Conservation (phyloP, 64 coral and sea anemone genomes). For the Anthopleura sola region DNA sequence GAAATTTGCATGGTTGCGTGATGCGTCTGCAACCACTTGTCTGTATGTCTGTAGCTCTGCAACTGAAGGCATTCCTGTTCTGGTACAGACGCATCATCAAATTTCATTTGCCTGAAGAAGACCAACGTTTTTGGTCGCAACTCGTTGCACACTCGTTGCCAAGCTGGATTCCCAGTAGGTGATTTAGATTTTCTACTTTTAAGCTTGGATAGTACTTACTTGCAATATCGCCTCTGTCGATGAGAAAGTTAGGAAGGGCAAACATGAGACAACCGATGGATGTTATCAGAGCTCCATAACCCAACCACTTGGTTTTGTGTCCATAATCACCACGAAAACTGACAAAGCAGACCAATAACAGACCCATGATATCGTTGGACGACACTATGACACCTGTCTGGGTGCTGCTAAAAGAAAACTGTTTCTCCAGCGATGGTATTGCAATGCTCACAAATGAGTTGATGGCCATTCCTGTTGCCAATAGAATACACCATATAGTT, state of each 20-base stretch:
- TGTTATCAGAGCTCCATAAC: conserved; percentile 51
- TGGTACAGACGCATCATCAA: no score
- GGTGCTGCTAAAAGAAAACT: conserved; percentile 63
- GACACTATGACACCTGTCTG: conserved; percentile 74
- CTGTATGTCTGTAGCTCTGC: no score
- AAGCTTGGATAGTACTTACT: background rate
- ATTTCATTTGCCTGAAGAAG: no score
- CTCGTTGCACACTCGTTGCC: no score
- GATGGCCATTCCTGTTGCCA: conserved; percentile 65
- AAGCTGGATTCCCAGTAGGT: no score
- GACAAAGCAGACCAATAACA: conserved; percentile 71
- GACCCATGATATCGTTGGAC: conserved; percentile 73
- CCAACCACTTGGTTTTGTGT: conserved; percentile 88
- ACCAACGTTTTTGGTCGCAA: no score
- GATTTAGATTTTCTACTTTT: no score
- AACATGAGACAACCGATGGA: conserved; percentile 76
- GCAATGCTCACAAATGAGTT: conserved; percentile 57
- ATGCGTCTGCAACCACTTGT: no score
- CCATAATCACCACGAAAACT: conserved; percentile 92
- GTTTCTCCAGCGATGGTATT: conserved; percentile 68
- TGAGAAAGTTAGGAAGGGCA: conserved; percentile 59
- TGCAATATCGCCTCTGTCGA: conserved; percentile 7
- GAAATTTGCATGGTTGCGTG: no score
- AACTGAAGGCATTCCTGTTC: no score
- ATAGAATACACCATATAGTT: conserved; percentile 25